Evolutionary conservation across 1,140 invertebrate genomes (phyloP), one percentile per base, ranked within the genome.

Genomic region (Temnothorax nylanderi): DNA sequence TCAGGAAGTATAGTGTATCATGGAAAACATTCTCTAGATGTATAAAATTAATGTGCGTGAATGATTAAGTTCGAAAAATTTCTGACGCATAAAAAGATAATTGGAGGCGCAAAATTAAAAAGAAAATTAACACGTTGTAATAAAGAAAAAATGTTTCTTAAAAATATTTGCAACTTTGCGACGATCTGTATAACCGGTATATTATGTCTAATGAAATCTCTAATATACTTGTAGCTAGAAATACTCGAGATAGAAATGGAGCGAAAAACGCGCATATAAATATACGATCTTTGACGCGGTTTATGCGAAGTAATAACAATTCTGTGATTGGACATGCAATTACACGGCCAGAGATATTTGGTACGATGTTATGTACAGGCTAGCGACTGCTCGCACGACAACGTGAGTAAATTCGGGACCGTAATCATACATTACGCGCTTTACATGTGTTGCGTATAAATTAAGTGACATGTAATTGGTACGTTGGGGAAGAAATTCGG

Each of bases 291-390:
- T 71, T 41, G 65, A 71, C 21, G 21, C 26, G 26, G 26, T 81
- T 69, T 54, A 56, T 69, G 47, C 34, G 21, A 71, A 81, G 37
- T 71, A 71, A 58, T 81, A 71, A 71, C 49, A 81, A n/a, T 71
- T 81, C 10, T 44, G 78, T 49, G 32, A 81, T 67, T 71, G 65
- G 21, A 81, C 78, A 81, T 81, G 78, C 78, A 81, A 81, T 81
- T 81, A 71, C 49, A 81, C 64, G 64, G 6, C 51, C 64, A 71
- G 51, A 81, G 18, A 71, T 54, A 56, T 56, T 81, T 56, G 78
- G 11, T 71, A 81, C 21, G 10, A 71, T 44, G n/a, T 80, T 41
- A 81, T 54, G 21, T 81, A 71, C 78, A 81, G 6, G 16, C 18
- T n/a, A n/a, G 32, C 32, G 34, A 78, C 26, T 37, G 77, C 18